A percentile compares a stretch with the other conserved stretches of the same genome.
These are phyloP conservation scores for Bucorvus abyssinicus DNA, from an alignment of 2,797 vertebrate species.

Conservation along the genomic window DNA sequence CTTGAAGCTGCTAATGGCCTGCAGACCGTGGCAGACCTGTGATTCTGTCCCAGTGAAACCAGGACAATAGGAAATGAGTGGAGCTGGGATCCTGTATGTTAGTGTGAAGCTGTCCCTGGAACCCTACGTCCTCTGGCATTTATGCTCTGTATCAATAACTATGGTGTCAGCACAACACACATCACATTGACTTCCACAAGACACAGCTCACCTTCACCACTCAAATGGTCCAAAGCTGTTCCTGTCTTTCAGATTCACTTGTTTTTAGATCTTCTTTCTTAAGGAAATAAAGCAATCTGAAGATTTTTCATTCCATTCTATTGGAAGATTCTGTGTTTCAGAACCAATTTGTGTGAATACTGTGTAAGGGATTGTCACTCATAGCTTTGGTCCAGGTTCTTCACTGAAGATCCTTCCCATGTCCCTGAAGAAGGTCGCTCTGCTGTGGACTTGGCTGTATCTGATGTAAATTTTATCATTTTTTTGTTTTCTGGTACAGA, in stretches of 20 bases:
- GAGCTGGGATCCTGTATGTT: neutral
- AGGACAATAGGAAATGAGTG: neutral
- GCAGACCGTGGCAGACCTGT: too few relatives aligned
- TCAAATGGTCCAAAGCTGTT: neutral
- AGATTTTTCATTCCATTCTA: accelerated
- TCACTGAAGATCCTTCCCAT: neutral
- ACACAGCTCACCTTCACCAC: neutral
- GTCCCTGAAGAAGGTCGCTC: neutral
- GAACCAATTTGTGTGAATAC: neutral
- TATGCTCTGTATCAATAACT: neutral
- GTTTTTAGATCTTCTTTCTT: neutral
- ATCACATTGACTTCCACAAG: neutral
- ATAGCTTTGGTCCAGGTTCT: neutral
- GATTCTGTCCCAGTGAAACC: too few relatives aligned
- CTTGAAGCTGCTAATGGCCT: too few relatives aligned
- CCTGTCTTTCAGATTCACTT: neutral
- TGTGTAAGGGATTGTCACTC: neutral
- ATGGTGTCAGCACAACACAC: neutral
- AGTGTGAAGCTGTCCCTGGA: neutral
- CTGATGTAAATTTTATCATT: neutral
- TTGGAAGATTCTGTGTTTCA: neutral
- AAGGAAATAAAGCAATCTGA: neutral
- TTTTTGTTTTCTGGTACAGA: neutral
- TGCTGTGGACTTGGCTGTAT: neutral
- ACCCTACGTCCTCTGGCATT: neutral